Evolutionary conservation across 2,888 invertebrate genomes (phyloP).

Genomic region (Drosophila anomelani): DNA sequence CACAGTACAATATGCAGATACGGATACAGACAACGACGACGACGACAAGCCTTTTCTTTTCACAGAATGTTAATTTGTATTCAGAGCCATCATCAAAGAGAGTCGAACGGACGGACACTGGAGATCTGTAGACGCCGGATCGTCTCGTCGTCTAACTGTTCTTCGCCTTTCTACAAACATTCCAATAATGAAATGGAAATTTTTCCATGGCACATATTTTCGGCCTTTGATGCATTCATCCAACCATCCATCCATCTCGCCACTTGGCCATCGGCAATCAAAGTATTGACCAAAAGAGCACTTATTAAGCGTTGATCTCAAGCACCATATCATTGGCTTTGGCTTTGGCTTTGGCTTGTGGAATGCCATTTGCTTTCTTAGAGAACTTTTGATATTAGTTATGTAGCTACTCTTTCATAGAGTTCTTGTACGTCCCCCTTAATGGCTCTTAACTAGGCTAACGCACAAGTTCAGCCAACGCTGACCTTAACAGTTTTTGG

Average conservation of each 20-base stretch:
- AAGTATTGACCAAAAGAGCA: conserved; percentile 5
- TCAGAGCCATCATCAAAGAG: conserved; percentile 36
- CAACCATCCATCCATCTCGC: background rate
- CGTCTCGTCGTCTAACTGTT: conserved; percentile 59
- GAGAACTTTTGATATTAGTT: background rate
- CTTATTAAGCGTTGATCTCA: background rate
- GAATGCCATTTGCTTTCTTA: background rate
- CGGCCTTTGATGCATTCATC: conserved; percentile 1
- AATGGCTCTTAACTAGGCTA: conserved; percentile 11
- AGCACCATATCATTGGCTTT: conserved; percentile 2
- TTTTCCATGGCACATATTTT: conserved; percentile 30
- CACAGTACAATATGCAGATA: conserved; percentile 41
- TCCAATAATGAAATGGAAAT: conserved; percentile 73
- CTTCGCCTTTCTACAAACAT: conserved; percentile 58
- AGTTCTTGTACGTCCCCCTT: background rate
- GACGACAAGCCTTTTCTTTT: conserved; percentile 51
- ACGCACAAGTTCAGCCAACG: conserved; percentile 5
- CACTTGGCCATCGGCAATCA: background rate
- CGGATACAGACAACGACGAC: conserved; percentile 24
- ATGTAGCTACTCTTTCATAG: no score
- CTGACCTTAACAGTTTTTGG: conserved; percentile 7
- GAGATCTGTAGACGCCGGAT: conserved; percentile 11
- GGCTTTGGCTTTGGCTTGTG: no score
- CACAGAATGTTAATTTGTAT: conserved; percentile 69
- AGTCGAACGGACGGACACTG: background rate